Evolutionary conservation across 2,113 vertebrate species (phyloP).

Genomic region (Gallinago media): DNA sequence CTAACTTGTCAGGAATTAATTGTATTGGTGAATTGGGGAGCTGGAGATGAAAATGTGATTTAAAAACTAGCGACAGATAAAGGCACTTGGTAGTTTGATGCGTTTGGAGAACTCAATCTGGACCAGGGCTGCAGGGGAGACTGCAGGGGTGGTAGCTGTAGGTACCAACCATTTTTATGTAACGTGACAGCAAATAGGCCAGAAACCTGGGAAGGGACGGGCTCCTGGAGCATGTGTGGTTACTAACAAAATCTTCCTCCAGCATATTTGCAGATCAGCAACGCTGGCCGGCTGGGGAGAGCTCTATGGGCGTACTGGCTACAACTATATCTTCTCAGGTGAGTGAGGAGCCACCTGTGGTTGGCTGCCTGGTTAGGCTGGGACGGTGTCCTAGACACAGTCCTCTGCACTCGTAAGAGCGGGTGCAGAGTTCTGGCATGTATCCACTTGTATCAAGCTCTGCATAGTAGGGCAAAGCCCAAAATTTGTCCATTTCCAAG

Average conservation of each 20-base stretch:
- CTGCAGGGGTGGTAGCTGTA: background rate
- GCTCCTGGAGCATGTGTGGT: background rate
- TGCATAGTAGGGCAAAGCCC: background rate
- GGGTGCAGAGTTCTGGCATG: background rate
- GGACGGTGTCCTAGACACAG: background rate
- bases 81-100: background rate
- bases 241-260: slow-evolving; percentile 35
- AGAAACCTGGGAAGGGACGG: background rate
- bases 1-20: background rate
- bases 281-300: slow-evolving; percentile 98
- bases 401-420: too few species aligned
- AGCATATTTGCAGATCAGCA: slow-evolving; percentile 98
- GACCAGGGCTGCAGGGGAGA: background rate
- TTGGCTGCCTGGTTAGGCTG: background rate
- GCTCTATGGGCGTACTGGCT: slow-evolving; percentile 95
- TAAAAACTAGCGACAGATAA: background rate
- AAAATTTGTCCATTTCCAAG: background rate
- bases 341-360: background rate
- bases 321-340: slow-evolving; percentile 99
- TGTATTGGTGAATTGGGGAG: background rate
- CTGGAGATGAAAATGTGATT: background rate
- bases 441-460: background rate
- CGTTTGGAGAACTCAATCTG: background rate
- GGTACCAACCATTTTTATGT: background rate
- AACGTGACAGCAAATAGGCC: background rate